Percentiles rank a stretch among this genome's conserved stretches.
phyloP scores from a whole-genome alignment of 2,888 invertebrate species.

The Drosophila koepferae region DNA sequence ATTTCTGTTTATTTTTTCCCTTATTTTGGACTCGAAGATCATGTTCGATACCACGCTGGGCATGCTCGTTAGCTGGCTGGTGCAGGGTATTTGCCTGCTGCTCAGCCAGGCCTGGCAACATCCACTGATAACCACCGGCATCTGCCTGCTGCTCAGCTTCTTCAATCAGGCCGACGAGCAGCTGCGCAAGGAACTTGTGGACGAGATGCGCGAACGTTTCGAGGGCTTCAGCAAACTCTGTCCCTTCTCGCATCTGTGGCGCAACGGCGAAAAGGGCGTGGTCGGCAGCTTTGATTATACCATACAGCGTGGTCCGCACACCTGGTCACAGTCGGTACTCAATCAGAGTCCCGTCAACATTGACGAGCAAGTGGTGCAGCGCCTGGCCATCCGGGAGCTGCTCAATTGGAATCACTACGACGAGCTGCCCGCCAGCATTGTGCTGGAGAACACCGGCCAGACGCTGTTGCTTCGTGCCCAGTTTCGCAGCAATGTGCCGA shows the following conservation, averaged over 20 bases:
- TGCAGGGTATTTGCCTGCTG: slow-evolving; percentile 54
- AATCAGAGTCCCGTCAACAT: slow-evolving; percentile 86
- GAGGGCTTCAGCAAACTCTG: slow-evolving; percentile 5
- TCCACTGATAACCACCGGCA: slow-evolving; percentile 65
- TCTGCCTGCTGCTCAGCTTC: slow-evolving; percentile 68
- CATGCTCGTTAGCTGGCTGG: slow-evolving; percentile 41
- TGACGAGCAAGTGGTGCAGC: slow-evolving; percentile 68
- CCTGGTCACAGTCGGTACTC: slow-evolving; percentile 81
- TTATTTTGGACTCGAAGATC: background rate
- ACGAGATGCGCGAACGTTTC: slow-evolving; percentile 22
- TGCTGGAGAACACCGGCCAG: slow-evolving; percentile 86
- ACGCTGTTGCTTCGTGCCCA: slow-evolving; percentile 81
- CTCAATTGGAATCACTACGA: slow-evolving; percentile 86
- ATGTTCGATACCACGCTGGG: slow-evolving; percentile 68
- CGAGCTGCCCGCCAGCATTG: slow-evolving; percentile 85
- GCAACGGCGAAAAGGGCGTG: background rate
- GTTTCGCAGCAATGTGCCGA: slow-evolving; percentile 80
- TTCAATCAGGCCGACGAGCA: slow-evolving; percentile 58
- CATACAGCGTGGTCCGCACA: slow-evolving; percentile 82
- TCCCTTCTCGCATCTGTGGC: slow-evolving; percentile 7
- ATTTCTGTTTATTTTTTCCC: background rate
- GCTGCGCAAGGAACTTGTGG: slow-evolving; percentile 25
- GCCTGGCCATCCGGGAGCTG: slow-evolving; percentile 82
- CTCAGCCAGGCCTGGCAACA: slow-evolving; percentile 68
- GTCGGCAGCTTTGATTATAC: slow-evolving; percentile 31